Evolutionary conservation across 1,140 invertebrate species (phyloP).

Genomic region (Philopotamus ludificatus): DNA sequence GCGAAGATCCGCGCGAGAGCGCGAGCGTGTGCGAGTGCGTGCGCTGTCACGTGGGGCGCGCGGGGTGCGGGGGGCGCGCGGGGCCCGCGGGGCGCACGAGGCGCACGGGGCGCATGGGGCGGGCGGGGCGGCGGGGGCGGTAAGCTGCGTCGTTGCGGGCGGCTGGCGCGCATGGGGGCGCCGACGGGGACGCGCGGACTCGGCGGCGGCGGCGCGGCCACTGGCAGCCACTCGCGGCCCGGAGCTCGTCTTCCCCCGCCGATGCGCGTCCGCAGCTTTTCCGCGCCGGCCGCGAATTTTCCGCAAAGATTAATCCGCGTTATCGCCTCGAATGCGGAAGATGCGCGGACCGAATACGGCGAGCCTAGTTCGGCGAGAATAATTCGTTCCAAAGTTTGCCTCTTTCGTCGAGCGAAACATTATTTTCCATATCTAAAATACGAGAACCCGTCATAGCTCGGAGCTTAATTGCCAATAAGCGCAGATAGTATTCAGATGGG

Average conservation of each 20-base stretch:
- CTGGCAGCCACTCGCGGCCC: not conserved
- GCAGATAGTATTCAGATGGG: too few species aligned
- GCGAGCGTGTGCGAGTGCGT: not conserved
- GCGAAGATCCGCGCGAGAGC: conserved; percentile 1
- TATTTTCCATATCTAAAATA: too few species aligned
- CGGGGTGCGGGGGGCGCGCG: not conserved
- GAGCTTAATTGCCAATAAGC: too few species aligned
- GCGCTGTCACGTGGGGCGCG: not conserved
- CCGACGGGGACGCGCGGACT: not conserved
- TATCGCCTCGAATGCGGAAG: too few species aligned
- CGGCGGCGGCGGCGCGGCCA: not conserved
- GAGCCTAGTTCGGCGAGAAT: not conserved
- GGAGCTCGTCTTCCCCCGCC: not conserved
- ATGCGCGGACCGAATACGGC: not conserved
- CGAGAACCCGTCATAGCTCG: too few species aligned
- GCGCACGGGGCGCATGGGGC: not conserved
- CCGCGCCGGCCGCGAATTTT: not conserved
- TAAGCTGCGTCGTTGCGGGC: not conserved
- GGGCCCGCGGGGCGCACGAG: not conserved
- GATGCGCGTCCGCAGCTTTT: not conserved
- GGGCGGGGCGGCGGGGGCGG: not conserved
- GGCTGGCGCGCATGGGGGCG: not conserved
- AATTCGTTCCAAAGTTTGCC: too few species aligned
- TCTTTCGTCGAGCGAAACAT: too few species aligned
- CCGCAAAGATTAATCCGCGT: too few species aligned